Percentiles rank a stretch among this genome's conserved stretches.
phyloP scores from a whole-genome alignment of 1,140 invertebrate genomes.

The Tetramorium parvispinum region DNA sequence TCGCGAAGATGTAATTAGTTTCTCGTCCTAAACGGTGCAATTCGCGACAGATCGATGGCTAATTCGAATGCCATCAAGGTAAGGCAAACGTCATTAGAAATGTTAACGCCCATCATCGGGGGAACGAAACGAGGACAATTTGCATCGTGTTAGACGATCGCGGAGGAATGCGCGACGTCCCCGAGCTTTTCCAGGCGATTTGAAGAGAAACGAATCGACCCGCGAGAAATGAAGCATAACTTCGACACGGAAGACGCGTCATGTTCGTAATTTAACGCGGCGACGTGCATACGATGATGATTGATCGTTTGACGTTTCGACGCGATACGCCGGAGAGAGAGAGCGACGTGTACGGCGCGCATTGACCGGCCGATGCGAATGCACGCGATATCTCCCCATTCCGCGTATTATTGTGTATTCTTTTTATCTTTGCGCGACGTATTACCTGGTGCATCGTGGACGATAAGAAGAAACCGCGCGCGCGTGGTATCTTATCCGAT shows the following conservation, averaged over 20 bases:
- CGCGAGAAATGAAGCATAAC: not conserved
- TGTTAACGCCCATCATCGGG: not conserved
- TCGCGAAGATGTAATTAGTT: conserved; percentile 20
- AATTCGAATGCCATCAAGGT: not conserved
- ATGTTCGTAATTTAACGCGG: conserved; percentile 1
- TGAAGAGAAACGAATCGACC: not conserved
- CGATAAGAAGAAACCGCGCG: conserved; percentile 13
- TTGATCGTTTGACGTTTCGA: conserved; percentile 12
- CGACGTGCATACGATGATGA: not conserved
- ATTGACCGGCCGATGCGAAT: conserved; percentile 17
- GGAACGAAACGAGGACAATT: not conserved
- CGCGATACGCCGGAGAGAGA: not conserved
- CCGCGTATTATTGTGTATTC: not conserved
- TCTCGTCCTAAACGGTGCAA: not conserved
- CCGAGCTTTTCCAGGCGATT: not conserved
- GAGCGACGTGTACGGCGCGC: not conserved
- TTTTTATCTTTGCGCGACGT: conserved; percentile 29
- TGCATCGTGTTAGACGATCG: not conserved
- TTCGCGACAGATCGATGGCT: not conserved
- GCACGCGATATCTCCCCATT: conserved; percentile 19
- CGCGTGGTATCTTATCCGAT: conserved; percentile 36
- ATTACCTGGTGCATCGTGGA: conserved; percentile 19
- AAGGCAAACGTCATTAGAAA: not conserved
- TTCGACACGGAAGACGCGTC: not conserved
- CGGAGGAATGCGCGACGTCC: not conserved